Evolutionary conservation across 1,140 invertebrate genomes (phyloP).

Genomic region (Gyrodactylus bullatarudis): DNA sequence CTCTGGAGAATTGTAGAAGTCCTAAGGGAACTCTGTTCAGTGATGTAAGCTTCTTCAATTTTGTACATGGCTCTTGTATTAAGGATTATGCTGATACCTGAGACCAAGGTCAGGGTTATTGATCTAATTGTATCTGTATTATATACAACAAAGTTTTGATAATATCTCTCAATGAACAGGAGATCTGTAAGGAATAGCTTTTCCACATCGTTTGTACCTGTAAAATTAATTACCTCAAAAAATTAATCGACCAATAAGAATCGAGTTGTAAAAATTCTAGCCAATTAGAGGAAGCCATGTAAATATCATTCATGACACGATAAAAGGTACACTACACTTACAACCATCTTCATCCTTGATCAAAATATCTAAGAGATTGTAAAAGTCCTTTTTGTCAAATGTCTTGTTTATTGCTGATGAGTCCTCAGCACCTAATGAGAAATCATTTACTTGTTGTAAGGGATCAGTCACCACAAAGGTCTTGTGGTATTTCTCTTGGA

Average conservation of each 20-base stretch:
- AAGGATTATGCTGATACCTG: background rate
- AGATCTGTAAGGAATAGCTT: background rate
- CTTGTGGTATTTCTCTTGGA: background rate
- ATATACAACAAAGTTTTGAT: background rate
- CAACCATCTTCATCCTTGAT: background rate
- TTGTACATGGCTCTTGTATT: background rate
- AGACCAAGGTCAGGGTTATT: background rate
- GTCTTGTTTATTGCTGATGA: background rate
- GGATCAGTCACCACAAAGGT: background rate
- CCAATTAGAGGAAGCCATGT: too few relatives aligned
- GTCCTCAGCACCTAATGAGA: too few relatives aligned
- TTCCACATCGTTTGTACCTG: background rate
- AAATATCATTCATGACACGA: too few relatives aligned
- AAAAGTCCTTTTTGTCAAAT: background rate
- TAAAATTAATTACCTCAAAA: background rate
- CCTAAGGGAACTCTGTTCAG: background rate
- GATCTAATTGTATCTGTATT: background rate
- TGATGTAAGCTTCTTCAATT: background rate
- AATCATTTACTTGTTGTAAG: background rate
- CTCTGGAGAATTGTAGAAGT: background rate
- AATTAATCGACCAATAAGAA: background rate
- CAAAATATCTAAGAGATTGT: background rate
- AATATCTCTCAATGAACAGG: background rate
- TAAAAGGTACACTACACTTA: background rate
- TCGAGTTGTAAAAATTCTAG: background rate